Percentiles rank a stretch among this genome's conserved stretches.
Evolutionary conservation across 1,140 invertebrate genomes (phyloP).

Genomic region (Drosophila pallidifrons): DNA sequence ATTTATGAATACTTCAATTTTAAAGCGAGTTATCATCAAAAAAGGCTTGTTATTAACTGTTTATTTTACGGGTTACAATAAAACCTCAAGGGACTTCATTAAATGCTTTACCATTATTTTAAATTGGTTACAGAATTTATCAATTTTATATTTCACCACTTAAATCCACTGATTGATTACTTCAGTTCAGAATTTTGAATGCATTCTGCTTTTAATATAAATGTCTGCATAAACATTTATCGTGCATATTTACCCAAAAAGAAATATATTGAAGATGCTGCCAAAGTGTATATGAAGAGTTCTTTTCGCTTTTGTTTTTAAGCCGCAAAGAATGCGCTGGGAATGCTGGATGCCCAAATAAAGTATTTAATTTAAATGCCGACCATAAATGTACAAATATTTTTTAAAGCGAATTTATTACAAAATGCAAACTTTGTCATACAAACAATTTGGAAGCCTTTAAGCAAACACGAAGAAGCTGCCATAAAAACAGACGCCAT

Average conservation of each 20-base stretch:
- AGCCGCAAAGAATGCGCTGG: conserved; percentile 15
- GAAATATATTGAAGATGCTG: not conserved
- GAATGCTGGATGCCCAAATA: conserved; percentile 17
- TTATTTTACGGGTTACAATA: not conserved
- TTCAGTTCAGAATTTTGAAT: not conserved
- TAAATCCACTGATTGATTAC: not conserved
- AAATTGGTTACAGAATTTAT: too few relatives aligned
- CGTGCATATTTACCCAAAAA: not conserved
- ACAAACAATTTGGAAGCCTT: conserved; percentile 68
- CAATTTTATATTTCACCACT: not conserved
- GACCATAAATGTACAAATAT: conserved; percentile 72
- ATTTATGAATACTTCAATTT: conserved; percentile 3
- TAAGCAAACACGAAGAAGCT: conserved; percentile 61
- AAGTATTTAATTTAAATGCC: conserved; percentile 76
- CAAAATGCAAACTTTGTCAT: conserved; percentile 76
- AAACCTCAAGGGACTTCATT: too few relatives aligned
- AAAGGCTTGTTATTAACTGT: not conserved
- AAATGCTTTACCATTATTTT: too few relatives aligned
- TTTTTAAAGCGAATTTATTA: conserved; percentile 75
- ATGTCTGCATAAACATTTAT: conserved; percentile 10
- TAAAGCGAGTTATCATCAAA: not conserved
- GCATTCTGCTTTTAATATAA: not conserved
- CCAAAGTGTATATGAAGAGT: conserved; percentile 6
- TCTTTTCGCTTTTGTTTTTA: conserved; percentile 1
- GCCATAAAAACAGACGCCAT: conserved; percentile 59